A percentile compares a stretch with the other conserved stretches of the same genome.
Evolutionary conservation across 30 jellyfish, hydroid and myxozoan genomes (phyloP).

Genomic region (Pelagia noctiluca): DNA sequence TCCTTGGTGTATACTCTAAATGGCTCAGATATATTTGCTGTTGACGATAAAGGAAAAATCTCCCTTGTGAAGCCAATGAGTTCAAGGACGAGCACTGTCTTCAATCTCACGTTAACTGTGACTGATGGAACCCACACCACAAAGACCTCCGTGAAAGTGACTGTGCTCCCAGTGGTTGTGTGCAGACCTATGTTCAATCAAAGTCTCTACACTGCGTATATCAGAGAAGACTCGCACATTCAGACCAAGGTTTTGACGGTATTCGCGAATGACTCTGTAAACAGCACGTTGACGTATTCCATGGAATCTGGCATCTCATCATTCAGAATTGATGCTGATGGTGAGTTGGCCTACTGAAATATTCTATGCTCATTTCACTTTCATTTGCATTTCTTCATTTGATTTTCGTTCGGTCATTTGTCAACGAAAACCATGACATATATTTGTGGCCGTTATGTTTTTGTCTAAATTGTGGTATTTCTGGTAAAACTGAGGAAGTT

Average conservation of each 20-base stretch:
- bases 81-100: slow-evolving; percentile 25
- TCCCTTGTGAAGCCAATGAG: slow-evolving; percentile 37
- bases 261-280: slow-evolving; percentile 51
- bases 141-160: slow-evolving; percentile 11
- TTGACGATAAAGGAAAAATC: slow-evolving; percentile 77
- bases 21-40: slow-evolving; percentile 61
- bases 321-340: slow-evolving; percentile 28
- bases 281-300: slow-evolving; percentile 54
- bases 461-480: too few species aligned
- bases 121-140: slow-evolving; percentile 60
- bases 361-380: too few species aligned
- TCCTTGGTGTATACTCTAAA: slow-evolving; percentile 18
- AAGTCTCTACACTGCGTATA: slow-evolving; percentile 42
- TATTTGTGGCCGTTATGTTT: too few species aligned
- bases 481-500: too few species aligned
- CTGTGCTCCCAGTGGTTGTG: slow-evolving; percentile 13
- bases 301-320: slow-evolving; percentile 39
- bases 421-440: too few species aligned
- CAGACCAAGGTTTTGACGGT: slow-evolving; percentile 65
- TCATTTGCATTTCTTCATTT: too few species aligned
- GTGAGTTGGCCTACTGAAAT: slow-evolving; percentile 37
- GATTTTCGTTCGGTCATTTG: too few species aligned
- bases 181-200: slow-evolving; percentile 78
- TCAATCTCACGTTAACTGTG: slow-evolving; percentile 65
- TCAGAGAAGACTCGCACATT: slow-evolving; percentile 65